Evolutionary conservation across 1,140 invertebrate species (phyloP), one percentile per base, ranked within the genome.

Genomic region (Bombus cullumanus): DNA sequence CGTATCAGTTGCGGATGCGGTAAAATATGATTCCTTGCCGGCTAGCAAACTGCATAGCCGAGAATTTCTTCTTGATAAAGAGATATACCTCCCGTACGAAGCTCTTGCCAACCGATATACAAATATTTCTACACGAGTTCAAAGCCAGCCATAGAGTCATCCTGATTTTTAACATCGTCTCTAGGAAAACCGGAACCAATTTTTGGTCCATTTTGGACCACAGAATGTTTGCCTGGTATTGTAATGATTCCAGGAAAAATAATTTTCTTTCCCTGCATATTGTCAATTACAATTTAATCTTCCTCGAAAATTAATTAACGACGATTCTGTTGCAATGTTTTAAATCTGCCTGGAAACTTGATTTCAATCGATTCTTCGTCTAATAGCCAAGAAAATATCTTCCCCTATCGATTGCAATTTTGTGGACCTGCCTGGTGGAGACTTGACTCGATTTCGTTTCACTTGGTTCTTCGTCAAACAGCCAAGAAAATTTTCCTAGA

Each of bases 1-100:
- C 47, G 73, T 79, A 78, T 88, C 59, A 73, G 78, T 41, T 77
- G 69, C 85, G 77, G 80, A 76, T 47, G 86, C 62, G 34, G 47
- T 77, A 81, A 81, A 81, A 81, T 73, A 53, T 43, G 79, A 81
- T 28, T n/a, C 79, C 68, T 64, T 62, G 2, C 31, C 31, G 43
- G 13, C 39, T 43, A 43, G 25, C 15, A 73, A 62, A 81, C 68
- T 73, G 68, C 79, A n/a, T 39, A 57, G 79, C 15, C 5, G 18
- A 31, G 47, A 47, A 72, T 81, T 81, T 69, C 66, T 25, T n/a
- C n/a, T 43, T 62, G 79, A 81, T 81, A 81, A 81, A 73, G 37
- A 34, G 68, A 72, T 81, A 72, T 81, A 81, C n/a, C 79, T 66
- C 3, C 18, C 28, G 68, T 22, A 28, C 59, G 31, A 80, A 31